phyloP scores from a whole-genome alignment of 2,888 invertebrate genomes.

The Lasioglossum vierecki region DNA sequence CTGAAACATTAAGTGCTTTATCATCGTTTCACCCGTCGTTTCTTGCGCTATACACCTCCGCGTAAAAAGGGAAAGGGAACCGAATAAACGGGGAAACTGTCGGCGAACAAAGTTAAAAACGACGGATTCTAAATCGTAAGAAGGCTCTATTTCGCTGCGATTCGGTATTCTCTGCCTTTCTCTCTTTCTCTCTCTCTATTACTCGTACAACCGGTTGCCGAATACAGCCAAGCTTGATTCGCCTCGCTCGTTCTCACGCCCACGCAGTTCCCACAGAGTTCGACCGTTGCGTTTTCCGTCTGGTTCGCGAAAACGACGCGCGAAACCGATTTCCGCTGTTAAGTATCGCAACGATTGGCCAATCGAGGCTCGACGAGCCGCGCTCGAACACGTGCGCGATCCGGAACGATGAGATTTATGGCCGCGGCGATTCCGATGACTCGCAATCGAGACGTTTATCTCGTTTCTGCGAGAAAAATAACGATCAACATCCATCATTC shows the following conservation, averaged over 20 bases:
- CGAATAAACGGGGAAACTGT: neutral
- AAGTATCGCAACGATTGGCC: conserved; percentile 46
- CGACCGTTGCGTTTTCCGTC: neutral
- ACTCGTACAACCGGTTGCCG: neutral
- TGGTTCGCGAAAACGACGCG: conserved; percentile 17
- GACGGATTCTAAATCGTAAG: conserved; percentile 13
- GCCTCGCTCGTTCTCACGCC: conserved; percentile 32
- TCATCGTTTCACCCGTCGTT: conserved; percentile 50
- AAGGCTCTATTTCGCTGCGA: neutral
- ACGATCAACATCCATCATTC: neutral
- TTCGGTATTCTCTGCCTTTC: neutral
- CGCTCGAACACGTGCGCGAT: conserved; percentile 51
- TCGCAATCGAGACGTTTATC: neutral
- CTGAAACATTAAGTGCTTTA: conserved; percentile 54
- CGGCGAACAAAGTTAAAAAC: neutral
- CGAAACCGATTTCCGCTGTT: conserved; percentile 54
- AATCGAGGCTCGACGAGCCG: conserved; percentile 29
- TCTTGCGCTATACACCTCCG: conserved; percentile 13
- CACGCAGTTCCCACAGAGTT: conserved; percentile 10
- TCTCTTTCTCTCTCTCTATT: neutral
- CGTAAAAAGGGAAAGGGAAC: neutral
- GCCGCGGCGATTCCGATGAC: neutral
- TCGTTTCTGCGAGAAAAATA: neutral
- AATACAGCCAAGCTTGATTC: neutral
- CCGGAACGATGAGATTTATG: conserved; percentile 49